phyloP scores from a whole-genome alignment of 1,140 invertebrate genomes.

The Orchesella cincta region DNA sequence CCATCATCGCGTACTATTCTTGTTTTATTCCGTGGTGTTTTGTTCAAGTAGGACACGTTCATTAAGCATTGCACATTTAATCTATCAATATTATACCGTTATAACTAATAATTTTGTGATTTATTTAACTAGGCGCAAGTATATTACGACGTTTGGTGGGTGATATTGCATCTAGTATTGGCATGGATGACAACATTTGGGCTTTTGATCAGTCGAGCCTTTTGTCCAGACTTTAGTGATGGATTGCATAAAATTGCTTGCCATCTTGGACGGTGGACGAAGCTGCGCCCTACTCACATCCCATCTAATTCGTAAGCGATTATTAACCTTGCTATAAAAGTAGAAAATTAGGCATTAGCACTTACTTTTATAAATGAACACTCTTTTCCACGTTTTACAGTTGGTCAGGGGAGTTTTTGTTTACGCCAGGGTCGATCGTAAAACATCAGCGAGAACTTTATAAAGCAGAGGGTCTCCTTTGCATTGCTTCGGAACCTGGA shows the following conservation, averaged over 20 bases:
- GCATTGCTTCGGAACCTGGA: constrained; percentile 77
- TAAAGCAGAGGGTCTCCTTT: constrained; percentile 72
- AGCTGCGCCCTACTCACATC: constrained; percentile 66
- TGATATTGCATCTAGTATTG: constrained; percentile 72
- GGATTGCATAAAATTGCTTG: constrained; percentile 82
- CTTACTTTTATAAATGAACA: background rate
- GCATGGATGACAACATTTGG: constrained; percentile 46
- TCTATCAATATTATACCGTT: background rate
- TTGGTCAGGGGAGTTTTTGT: constrained; percentile 74
- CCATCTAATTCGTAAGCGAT: constrained; percentile 63
- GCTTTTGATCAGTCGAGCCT: constrained; percentile 43
- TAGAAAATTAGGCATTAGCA: background rate
- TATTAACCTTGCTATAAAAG: constrained; percentile 21
- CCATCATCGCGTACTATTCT: constrained; percentile 86
- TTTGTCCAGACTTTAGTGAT: constrained; percentile 72
- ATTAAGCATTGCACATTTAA: background rate
- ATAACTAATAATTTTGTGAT: background rate
- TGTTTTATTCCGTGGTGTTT: constrained; percentile 87
- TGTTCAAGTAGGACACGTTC: constrained; percentile 66
- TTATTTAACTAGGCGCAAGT: background rate
- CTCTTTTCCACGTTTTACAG: constrained; percentile 52
- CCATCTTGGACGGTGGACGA: constrained; percentile 84
- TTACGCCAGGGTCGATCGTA: constrained; percentile 76
- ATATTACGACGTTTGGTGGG: constrained; percentile 79
- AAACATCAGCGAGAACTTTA: constrained; percentile 77